Evolutionary conservation across 2,113 vertebrate species (phyloP), one percentile per base, ranked within the genome.

Genomic region (Callipepla californica): DNA sequence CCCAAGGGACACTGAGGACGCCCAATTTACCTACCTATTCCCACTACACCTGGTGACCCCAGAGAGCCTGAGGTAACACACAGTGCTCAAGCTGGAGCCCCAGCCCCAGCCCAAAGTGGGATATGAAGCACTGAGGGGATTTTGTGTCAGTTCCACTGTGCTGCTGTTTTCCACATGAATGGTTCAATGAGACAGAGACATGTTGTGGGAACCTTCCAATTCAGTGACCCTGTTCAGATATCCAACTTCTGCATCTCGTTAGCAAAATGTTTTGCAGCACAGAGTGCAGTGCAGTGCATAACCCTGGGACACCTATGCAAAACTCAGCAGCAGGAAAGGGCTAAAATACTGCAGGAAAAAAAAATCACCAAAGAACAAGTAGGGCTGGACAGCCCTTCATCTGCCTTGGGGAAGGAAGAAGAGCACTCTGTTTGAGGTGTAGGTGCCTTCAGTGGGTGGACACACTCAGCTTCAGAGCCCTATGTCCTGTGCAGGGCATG

Each of bases 1-100:
- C 13, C 53, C 1, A 1, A 19, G 9, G 18, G 22, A 13, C 38
- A 2, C 36, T 3, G 66, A 9, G 21, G 19, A 23, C 38, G n/a
- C 11, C 8, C 7, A 18, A 7, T 11, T 32, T 6, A 1, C 70
- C 4, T 2, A 8, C 25, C 34, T 1, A 0, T 73, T 40, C 61
- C 66, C 0, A 1, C 45, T 4, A 22, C 47, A 38, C 12, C 38
- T 6, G 2, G 18, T 0, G 1, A 44, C 36, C 13, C 36, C 70
- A 1, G 28, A n/a, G 65, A 72, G 20, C 11, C 25, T 22, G 48
- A 28, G 76, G 63, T 28, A 34, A n/a, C 36, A 32, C 45, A n/a
- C 59, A 0, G 1, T 63, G 26, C 3, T 57, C 30, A 16, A 0
- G 6, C 19, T 26, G 61, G 61, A 40, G 50, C 34, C 4, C 28